Conservation (phyloP, 2,113 vertebrate species). For the Dryoscopus gambensis region DNA sequence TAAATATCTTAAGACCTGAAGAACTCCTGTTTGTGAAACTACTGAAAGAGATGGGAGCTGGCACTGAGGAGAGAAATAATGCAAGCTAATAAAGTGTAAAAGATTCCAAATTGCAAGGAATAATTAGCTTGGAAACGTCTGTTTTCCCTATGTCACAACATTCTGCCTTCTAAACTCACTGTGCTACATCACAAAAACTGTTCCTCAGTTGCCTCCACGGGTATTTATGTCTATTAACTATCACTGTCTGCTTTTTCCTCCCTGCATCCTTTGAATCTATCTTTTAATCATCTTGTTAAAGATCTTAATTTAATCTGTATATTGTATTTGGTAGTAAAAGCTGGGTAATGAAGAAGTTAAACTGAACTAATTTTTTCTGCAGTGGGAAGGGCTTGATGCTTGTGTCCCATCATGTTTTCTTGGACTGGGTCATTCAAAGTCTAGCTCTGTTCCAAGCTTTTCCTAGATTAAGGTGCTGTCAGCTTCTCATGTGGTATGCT, state of each 20-base stretch:
- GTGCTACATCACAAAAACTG: not conserved
- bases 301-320: not conserved
- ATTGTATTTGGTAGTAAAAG: not conserved
- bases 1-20: not conserved
- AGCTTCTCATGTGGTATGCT: not conserved
- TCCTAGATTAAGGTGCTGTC: not conserved
- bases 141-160: not conserved
- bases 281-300: not conserved
- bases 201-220: not conserved
- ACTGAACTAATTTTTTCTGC: not conserved
- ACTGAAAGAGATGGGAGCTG: not conserved
- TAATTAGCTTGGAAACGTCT: not conserved
- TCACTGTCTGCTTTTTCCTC: not conserved
- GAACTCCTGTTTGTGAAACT: not conserved
- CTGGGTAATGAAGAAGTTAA: slow-evolving; percentile 1
- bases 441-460: not conserved
- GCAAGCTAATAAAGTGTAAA: not conserved
- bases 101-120: not conserved
- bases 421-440: not conserved
- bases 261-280: not conserved
- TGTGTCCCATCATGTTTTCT: not conserved
- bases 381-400: not conserved
- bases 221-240: not conserved
- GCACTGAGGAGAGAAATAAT: not conserved
- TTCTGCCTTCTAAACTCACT: not conserved